Conservation (phyloP, 1,140 invertebrate genomes). For the Drosophila sproati region DNA sequence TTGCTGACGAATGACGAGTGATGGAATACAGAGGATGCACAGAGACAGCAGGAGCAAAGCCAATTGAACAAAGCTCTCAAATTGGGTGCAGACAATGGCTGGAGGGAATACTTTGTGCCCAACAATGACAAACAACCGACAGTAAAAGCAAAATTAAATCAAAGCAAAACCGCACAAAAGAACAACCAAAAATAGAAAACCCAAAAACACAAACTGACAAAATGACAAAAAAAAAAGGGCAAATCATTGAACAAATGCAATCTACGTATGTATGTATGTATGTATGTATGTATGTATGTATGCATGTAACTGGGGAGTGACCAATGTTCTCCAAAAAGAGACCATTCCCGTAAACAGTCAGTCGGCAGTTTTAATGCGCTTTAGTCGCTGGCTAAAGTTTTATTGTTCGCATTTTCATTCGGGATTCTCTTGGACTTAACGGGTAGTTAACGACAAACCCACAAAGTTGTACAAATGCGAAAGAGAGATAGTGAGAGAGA, state of each 20-base stretch:
- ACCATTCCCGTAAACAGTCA: not conserved
- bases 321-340: constrained; percentile 4
- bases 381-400: constrained; percentile 44
- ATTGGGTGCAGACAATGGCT: constrained; percentile 53
- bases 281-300: not conserved
- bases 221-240: constrained; percentile 26
- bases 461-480: no score
- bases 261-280: constrained; percentile 39
- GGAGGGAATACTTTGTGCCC: constrained; percentile 4
- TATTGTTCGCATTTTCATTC: constrained; percentile 39
- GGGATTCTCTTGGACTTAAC: constrained; percentile 53
- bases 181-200: constrained; percentile 10
- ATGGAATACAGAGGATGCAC: constrained; percentile 46
- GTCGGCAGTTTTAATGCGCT: constrained; percentile 54
- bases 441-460: constrained; percentile 43
- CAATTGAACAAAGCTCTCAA: constrained; percentile 79
- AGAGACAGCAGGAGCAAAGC: constrained; percentile 45
- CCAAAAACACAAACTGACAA: constrained; percentile 10
- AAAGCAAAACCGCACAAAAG: constrained; percentile 71
- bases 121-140: constrained; percentile 41
- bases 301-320: constrained; percentile 34
- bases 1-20: constrained; percentile 65
- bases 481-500: constrained; percentile 7
- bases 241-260: constrained; percentile 63
- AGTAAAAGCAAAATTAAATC: constrained; percentile 72